A percentile compares a stretch with the other conserved stretches of the same genome.
Evolutionary conservation across 2,797 vertebrate genomes (phyloP).

Genomic region (Amblyopsis hoosieri): DNA sequence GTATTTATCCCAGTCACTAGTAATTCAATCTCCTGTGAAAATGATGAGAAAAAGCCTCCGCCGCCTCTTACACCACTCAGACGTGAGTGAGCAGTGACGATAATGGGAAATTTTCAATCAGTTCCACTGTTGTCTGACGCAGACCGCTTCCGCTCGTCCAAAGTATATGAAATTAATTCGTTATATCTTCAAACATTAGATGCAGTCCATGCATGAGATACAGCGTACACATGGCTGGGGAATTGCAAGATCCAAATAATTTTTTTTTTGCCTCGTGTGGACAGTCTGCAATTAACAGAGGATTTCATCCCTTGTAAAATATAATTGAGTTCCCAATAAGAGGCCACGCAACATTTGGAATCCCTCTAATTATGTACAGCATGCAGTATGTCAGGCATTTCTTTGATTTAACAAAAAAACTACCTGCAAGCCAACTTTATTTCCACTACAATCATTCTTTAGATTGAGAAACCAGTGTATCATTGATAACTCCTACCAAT

Average conservation of each 20-base stretch:
- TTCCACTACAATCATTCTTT: neutral
- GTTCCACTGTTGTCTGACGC: conserved; percentile 42
- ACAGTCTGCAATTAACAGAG: conserved; percentile 49
- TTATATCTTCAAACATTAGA: conserved; percentile 68
- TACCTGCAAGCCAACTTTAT: neutral
- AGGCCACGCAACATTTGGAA: conserved; percentile 37
- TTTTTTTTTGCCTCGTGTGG: conserved; percentile 31
- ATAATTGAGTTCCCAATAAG: conserved; percentile 57
- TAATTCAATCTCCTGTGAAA: conserved; percentile 22
- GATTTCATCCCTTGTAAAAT: conserved; percentile 61
- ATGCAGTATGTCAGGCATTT: conserved; percentile 2
- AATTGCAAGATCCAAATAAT: conserved; percentile 46
- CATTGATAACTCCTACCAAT: neutral
- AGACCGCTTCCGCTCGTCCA: conserved; percentile 20
- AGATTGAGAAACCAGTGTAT: neutral
- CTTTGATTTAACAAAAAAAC: neutral
- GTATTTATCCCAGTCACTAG: conserved; percentile 21
- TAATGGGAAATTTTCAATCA: conserved; percentile 53
- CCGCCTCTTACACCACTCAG: conserved; percentile 1
- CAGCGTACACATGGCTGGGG: conserved; percentile 25
- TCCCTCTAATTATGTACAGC: conserved; percentile 23
- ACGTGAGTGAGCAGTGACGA: conserved; percentile 29
- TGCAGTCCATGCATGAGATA: conserved; percentile 36
- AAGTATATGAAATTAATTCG: conserved; percentile 66
- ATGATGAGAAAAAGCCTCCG: neutral